These are phyloP conservation scores for Dryobates pubescens DNA, from an alignment of 2,797 vertebrate genomes.

Conservation along the genomic window DNA sequence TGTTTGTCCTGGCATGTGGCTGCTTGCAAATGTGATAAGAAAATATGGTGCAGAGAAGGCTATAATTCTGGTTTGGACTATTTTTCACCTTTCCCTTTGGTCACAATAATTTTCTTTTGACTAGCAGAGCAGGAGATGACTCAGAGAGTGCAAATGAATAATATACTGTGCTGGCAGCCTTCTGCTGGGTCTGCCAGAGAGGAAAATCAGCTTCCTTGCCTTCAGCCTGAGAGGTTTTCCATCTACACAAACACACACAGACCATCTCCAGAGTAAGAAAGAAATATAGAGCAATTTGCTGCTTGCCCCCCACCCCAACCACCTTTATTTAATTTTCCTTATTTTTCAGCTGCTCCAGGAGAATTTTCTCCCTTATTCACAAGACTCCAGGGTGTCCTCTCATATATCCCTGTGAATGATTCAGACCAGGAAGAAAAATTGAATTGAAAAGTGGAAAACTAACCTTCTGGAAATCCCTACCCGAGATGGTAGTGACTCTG, in stretches of 20 bases:
- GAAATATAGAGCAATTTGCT: background rate
- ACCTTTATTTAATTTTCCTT: background rate
- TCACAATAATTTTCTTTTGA: slow-evolving; percentile 68
- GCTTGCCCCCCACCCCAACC: background rate
- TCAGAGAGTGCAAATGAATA: slow-evolving; percentile 38
- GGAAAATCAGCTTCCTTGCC: background rate
- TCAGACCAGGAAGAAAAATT: background rate
- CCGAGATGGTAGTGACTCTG: background rate
- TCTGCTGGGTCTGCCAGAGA: background rate
- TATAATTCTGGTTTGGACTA: slow-evolving; percentile 54
- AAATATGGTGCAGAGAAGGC: background rate
- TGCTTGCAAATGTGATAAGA: slow-evolving; percentile 60
- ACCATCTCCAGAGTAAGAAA: background rate
- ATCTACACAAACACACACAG: background rate
- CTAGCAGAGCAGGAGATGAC: slow-evolving; percentile 47
- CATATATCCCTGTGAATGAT: background rate
- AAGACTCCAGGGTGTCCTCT: background rate
- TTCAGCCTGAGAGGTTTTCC: background rate
- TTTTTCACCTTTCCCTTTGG: slow-evolving; percentile 46
- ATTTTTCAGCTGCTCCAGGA: background rate
- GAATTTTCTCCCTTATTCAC: background rate
- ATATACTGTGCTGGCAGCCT: slow-evolving; percentile 21
- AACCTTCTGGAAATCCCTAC: background rate
- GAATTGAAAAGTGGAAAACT: background rate
- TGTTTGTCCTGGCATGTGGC: slow-evolving; percentile 13